Percentiles rank a stretch among this genome's conserved stretches.
Evolutionary conservation across 2,113 vertebrate species (phyloP).

Genomic region (Eurystomus gularis): DNA sequence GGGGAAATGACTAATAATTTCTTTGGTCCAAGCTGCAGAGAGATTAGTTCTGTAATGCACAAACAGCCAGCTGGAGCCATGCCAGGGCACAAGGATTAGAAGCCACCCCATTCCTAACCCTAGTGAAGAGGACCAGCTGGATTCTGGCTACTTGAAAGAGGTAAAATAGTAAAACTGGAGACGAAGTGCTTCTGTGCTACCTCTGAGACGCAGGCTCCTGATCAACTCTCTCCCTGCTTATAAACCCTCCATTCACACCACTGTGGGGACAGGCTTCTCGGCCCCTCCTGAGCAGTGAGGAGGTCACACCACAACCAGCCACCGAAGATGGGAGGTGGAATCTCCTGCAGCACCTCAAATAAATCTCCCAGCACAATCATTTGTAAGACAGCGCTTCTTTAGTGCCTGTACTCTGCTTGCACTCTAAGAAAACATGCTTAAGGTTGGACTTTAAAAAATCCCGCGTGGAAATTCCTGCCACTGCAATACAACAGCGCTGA

Average conservation of each 20-base stretch:
- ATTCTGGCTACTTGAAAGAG: not conserved
- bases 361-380: not conserved
- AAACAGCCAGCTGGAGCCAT: not conserved
- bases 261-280: not conserved
- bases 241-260: not conserved
- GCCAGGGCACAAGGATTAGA: not conserved
- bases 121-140: not conserved
- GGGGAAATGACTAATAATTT: conserved; percentile 7
- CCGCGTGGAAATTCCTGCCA: not conserved
- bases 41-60: not conserved
- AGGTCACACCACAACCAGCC: not conserved
- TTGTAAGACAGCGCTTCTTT: conserved; percentile 6
- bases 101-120: not conserved
- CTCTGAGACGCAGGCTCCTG: not conserved
- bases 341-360: not conserved
- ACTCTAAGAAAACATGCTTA: not conserved
- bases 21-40: not conserved
- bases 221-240: not conserved
- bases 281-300: not conserved
- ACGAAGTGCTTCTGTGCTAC: not conserved
- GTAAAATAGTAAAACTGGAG: not conserved
- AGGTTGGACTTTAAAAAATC: not conserved
- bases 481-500: not conserved
- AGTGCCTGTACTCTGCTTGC: not conserved
- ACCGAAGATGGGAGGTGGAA: not conserved